These are phyloP conservation scores for Arenaria interpres DNA, from an alignment of 2,113 vertebrate species.

Conservation along the genomic window DNA sequence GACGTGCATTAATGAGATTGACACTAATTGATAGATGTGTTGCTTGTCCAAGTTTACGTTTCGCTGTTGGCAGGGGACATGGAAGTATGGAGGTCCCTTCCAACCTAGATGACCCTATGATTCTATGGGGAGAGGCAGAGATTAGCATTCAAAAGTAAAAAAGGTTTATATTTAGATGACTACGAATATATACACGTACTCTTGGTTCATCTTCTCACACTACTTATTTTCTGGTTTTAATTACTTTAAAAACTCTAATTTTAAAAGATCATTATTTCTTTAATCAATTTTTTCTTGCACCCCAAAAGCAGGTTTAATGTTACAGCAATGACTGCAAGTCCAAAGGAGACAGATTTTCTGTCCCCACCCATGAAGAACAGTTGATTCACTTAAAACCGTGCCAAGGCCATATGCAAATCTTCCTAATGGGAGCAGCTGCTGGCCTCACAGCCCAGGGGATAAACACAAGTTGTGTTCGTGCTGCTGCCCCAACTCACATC, in stretches of 20 bases:
- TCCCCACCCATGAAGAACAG: conserved; percentile 32
- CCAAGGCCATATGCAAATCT: conserved; percentile 42
- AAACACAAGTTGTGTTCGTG: neutral
- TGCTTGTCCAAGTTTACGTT: neutral
- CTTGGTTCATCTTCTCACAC: neutral
- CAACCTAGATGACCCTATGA: neutral
- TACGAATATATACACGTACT: neutral
- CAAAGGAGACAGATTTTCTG: conserved; percentile 42
- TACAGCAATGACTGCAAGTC: neutral
- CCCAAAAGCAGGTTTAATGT: neutral
- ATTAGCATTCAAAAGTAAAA: neutral
- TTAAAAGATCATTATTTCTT: neutral
- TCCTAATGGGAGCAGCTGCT: conserved; percentile 26
- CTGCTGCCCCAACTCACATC: neutral
- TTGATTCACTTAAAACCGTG: neutral
- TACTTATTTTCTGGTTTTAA: neutral
- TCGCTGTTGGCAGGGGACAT: neutral
- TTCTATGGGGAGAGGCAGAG: neutral
- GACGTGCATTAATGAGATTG: neutral
- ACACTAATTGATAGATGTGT: neutral
- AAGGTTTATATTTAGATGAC: neutral
- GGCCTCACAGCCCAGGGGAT: conserved; percentile 45
- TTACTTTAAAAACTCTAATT: neutral
- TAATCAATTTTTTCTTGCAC: neutral
- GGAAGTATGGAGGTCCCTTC: neutral